phyloP scores from a whole-genome alignment of 2,888 invertebrate species.

The Xanthia icteritia region DNA sequence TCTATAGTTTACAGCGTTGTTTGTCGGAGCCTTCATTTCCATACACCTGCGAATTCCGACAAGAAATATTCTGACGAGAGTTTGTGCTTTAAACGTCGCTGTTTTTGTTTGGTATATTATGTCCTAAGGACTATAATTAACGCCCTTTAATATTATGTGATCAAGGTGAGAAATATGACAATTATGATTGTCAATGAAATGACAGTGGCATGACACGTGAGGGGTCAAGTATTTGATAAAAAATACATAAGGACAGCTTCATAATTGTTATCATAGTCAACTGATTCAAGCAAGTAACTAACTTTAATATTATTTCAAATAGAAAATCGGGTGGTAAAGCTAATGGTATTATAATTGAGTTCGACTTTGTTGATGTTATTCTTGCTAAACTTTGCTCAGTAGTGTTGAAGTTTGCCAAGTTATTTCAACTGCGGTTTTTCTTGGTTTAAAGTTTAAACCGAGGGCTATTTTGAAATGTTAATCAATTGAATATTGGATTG shows the following conservation, averaged over 20 bases:
- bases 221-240: conserved; percentile 26
- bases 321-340: conserved; percentile 23
- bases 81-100: conserved; percentile 6
- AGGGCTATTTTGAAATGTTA: conserved; percentile 23
- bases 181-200: neutral
- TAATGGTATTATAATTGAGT: conserved; percentile 42
- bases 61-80: conserved; percentile 38
- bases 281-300: conserved; percentile 5
- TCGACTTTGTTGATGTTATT: conserved; percentile 50
- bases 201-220: conserved; percentile 7
- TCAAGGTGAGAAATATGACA: neutral
- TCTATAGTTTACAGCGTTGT: conserved; percentile 51
- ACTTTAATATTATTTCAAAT: conserved; percentile 30
- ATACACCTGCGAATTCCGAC: conserved; percentile 55
- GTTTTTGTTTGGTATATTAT: conserved; percentile 17
- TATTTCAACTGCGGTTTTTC: conserved; percentile 29
- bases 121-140: neutral
- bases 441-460: conserved; percentile 6
- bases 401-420: conserved; percentile 30
- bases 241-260: neutral
- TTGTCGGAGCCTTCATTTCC: conserved; percentile 52
- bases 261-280: neutral
- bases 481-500: neutral
- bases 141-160: neutral
- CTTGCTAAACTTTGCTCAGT: conserved; percentile 29